Conservation (phyloP, 2,797 vertebrate genomes). For the Cyclura pinguis region DNA sequence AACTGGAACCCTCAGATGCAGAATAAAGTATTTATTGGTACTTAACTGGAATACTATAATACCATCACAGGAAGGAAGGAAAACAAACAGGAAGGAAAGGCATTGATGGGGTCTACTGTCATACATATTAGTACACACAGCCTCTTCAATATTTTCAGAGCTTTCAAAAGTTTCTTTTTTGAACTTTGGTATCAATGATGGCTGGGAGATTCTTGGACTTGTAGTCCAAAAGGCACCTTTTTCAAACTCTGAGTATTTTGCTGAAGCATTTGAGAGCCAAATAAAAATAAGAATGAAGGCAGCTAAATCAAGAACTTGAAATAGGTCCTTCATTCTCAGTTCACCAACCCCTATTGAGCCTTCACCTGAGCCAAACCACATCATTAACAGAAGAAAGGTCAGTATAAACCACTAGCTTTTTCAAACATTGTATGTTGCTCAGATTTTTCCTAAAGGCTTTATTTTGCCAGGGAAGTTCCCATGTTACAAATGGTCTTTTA, state of each 20-base stretch:
- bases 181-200: too few species aligned
- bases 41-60: not conserved
- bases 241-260: not conserved
- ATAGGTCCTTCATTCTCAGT: not conserved
- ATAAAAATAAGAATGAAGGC: not conserved
- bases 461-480: not conserved
- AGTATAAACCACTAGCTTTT: not conserved
- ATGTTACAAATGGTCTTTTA: not conserved
- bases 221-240: too few species aligned
- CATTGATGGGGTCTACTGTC: too few species aligned
- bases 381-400: not conserved
- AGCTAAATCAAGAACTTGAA: not conserved
- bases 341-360: not conserved
- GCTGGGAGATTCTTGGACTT: too few species aligned
- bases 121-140: too few species aligned
- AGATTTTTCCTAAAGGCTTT: not conserved
- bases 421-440: not conserved
- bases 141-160: too few species aligned
- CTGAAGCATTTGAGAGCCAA: accelerated
- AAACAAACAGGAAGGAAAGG: too few species aligned
- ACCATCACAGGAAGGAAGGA: not conserved
- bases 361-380: not conserved
- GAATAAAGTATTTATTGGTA: too few species aligned
- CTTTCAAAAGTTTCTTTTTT: too few species aligned
- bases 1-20: not conserved